A percentile compares a stretch with the other conserved stretches of the same genome.
phyloP scores from a whole-genome alignment of 35 echinoderm and acorn worm genomes.

The Heliocidaris tuberculata region DNA sequence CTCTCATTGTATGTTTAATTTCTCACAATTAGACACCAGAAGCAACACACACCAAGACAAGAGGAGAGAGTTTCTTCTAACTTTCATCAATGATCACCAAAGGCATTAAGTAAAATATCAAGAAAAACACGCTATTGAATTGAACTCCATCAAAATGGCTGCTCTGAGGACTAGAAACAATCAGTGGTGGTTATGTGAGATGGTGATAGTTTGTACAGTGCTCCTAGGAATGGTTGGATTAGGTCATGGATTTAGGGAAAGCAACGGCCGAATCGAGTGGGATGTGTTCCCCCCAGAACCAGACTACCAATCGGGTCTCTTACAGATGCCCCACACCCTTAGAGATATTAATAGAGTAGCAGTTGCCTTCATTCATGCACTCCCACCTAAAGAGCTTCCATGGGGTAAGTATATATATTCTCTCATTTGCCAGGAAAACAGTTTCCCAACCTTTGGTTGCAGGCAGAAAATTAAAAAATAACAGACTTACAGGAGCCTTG shows the following conservation, averaged over 20 bases:
- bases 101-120: too few species aligned
- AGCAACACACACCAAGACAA: too few species aligned
- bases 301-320: conserved; percentile 26
- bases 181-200: not conserved
- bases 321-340: not conserved
- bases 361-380: conserved; percentile 42
- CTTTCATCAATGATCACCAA: too few species aligned
- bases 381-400: conserved; percentile 58
- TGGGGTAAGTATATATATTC: conserved; percentile 55
- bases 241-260: not conserved
- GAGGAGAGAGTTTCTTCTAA: too few species aligned
- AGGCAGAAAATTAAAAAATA: too few species aligned
- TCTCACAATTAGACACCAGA: too few species aligned
- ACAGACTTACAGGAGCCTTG: too few species aligned
- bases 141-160: not conserved
- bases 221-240: not conserved
- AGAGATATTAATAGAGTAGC: conserved; percentile 25
- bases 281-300: conserved; percentile 49
- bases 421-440: not conserved
- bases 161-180: not conserved
- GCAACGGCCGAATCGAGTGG: conserved; percentile 43
- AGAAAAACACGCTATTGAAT: too few species aligned
- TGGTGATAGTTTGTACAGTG: not conserved
- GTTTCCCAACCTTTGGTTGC: not conserved
- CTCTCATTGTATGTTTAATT: too few species aligned